These are phyloP conservation scores for Zoanthus solanderi DNA, from an alignment of 92 coral and sea anemone genomes.

Conservation along the genomic window DNA sequence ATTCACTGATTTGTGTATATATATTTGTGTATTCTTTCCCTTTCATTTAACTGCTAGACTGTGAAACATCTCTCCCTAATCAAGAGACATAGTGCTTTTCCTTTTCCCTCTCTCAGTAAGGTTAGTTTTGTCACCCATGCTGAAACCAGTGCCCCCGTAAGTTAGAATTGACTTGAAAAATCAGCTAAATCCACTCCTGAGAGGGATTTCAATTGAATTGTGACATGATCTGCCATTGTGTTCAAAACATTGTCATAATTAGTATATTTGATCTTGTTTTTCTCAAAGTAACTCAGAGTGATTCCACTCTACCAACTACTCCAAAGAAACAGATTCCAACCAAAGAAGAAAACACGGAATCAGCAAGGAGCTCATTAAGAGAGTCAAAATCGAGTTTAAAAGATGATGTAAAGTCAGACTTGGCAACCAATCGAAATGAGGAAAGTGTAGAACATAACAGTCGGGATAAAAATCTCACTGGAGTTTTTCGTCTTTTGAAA, in stretches of 20 bases:
- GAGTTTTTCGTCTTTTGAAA: conserved; percentile 61
- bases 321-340: conserved; percentile 15
- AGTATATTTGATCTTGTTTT: not conserved
- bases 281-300: not conserved
- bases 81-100: too few relatives aligned
- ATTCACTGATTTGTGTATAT: too few relatives aligned
- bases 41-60: too few relatives aligned
- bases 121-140: too few relatives aligned
- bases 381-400: conserved; percentile 13
- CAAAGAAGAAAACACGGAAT: conserved; percentile 22
- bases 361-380: conserved; percentile 10
- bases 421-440: not conserved
- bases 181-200: too few relatives aligned
- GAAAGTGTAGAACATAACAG: not conserved
- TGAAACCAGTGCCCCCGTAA: too few relatives aligned
- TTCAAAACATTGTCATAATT: not conserved
- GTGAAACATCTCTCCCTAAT: too few relatives aligned
- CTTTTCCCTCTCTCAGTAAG: too few relatives aligned
- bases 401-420: not conserved
- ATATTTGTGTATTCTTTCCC: too few relatives aligned
- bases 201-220: too few relatives aligned
- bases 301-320: not conserved
- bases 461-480: not conserved
- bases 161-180: too few relatives aligned
- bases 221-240: too few relatives aligned